Conservation (phyloP, 2,113 vertebrate genomes). For the Diadophis punctatus region DNA sequence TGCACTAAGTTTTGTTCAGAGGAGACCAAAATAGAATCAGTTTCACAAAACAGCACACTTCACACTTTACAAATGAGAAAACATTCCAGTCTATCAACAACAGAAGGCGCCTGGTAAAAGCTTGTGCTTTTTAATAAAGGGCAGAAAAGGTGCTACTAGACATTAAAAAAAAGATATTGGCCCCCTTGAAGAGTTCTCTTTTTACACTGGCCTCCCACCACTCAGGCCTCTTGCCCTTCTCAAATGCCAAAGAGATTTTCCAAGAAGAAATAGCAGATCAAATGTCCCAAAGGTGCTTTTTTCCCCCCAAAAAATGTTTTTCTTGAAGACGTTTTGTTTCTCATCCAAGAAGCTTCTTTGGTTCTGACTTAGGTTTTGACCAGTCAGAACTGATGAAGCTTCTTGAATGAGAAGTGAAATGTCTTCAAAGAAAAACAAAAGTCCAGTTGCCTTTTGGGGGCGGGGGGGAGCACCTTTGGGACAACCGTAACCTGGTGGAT, state of each 20-base stretch:
- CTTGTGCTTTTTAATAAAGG: neutral
- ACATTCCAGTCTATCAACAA: neutral
- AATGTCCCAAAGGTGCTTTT: neutral
- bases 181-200: neutral
- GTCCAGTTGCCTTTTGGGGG: neutral
- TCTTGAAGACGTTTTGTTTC: neutral
- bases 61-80: neutral
- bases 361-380: neutral
- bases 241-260: neutral
- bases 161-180: neutral
- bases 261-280: neutral
- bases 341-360: neutral
- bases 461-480: too few relatives aligned
- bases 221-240: neutral
- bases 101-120: neutral
- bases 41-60: neutral
- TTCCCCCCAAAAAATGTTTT: neutral
- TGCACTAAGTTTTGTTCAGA: neutral
- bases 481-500: too few relatives aligned
- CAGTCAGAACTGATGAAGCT: neutral
- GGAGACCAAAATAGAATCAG: neutral
- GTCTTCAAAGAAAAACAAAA: neutral
- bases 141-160: neutral
- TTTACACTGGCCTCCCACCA: neutral
- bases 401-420: neutral